Evolutionary conservation across 1,140 invertebrate species (phyloP).

Genomic region (Gonatopus flavifemur): DNA sequence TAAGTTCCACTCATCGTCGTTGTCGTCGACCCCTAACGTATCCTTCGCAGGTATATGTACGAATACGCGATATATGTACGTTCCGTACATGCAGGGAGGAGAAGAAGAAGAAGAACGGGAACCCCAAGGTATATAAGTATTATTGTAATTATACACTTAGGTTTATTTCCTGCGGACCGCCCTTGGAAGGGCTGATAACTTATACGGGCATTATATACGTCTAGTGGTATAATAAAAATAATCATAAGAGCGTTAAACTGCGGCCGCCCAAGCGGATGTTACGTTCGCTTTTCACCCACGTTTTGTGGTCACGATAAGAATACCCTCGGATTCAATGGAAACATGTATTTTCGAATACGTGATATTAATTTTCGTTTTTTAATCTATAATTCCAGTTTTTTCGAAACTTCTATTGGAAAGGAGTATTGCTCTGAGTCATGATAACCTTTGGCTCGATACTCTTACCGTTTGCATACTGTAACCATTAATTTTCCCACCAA

Average conservation of each 20-base stretch:
- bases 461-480: too few relatives aligned
- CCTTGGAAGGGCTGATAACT: conserved; percentile 36
- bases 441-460: too few relatives aligned
- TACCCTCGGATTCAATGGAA: not conserved
- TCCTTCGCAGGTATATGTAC: conserved; percentile 8
- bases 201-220: conserved; percentile 45
- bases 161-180: conserved; percentile 55
- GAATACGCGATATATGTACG: conserved; percentile 12
- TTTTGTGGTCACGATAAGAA: too few relatives aligned
- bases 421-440: too few relatives aligned
- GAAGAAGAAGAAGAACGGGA: not conserved
- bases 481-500: too few relatives aligned
- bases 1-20: conserved; percentile 36
- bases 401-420: too few relatives aligned
- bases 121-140: conserved; percentile 40
- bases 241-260: conserved; percentile 56
- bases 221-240: conserved; percentile 52
- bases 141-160: conserved; percentile 59
- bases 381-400: too few relatives aligned
- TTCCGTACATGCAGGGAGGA: conserved; percentile 19
- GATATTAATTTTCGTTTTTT: too few relatives aligned
- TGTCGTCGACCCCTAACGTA: conserved; percentile 16
- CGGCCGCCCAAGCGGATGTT: conserved; percentile 42
- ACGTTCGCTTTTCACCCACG: too few relatives aligned
- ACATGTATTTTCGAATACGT: too few relatives aligned